A percentile compares a stretch with the other conserved stretches of the same genome.
phyloP scores from a whole-genome alignment of 2,113 vertebrate species.

The Spea multiplicata region DNA sequence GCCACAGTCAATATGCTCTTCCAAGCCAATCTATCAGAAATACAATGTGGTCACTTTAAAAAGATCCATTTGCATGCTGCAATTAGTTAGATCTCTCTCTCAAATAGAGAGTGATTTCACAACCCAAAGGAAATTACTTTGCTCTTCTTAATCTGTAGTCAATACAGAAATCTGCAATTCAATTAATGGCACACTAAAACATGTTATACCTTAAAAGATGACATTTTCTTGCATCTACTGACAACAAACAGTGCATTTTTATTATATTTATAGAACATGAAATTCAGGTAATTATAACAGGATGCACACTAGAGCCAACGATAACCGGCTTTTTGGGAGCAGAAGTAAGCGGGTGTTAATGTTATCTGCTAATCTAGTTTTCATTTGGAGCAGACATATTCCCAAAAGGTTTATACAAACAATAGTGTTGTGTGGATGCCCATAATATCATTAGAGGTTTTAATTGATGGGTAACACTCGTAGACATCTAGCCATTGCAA shows the following conservation, averaged over 20 bases:
- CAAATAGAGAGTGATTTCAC: not conserved
- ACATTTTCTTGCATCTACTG: not conserved
- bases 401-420: conserved; percentile 7
- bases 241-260: no score
- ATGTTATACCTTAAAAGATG: not conserved
- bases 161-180: conserved; percentile 7
- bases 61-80: not conserved
- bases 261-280: no score
- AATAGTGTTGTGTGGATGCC: not conserved
- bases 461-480: conserved; percentile 11
- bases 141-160: not conserved
- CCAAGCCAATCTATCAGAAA: not conserved
- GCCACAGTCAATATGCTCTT: no score
- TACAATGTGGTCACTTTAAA: not conserved
- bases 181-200: not conserved
- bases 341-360: no score
- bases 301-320: no score
- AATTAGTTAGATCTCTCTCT: not conserved
- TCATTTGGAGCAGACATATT: not conserved
- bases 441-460: conserved; percentile 24
- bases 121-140: not conserved
- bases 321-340: no score
- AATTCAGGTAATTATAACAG: no score
- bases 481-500: conserved; percentile 5
- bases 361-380: not conserved